Conservation (phyloP, 2,797 vertebrate genomes). For the Pygocentrus nattereri region DNA sequence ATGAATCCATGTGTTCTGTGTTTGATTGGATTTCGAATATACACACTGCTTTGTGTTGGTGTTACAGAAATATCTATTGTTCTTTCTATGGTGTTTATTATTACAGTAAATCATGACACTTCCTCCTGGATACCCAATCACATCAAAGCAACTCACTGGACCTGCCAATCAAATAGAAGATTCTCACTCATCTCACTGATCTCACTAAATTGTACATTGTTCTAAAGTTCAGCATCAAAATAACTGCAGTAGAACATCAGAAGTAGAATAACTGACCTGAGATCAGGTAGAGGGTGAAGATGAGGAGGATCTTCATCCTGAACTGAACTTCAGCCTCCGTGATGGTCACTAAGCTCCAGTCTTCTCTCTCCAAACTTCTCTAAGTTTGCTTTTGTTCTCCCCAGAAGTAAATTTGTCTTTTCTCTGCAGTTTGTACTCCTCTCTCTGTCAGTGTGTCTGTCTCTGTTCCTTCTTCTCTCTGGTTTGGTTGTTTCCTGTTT, state of each 20-base stretch:
- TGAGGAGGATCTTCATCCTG: conserved; percentile 9
- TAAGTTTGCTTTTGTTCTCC: not conserved
- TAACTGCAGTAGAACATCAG: not conserved
- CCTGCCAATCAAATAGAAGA: not conserved
- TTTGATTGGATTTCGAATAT: not conserved
- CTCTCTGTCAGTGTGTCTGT: no score
- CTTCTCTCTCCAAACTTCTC: no score
- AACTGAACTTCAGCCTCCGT: not conserved
- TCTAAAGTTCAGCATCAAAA: not conserved
- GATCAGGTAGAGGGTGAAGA: not conserved
- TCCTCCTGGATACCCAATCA: not conserved
- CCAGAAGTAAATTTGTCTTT: no score
- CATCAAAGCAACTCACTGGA: not conserved
- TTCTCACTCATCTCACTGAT: not conserved
- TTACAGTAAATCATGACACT: not conserved
- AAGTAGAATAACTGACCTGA: not conserved
- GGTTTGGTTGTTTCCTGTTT: no score
- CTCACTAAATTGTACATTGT: no score
- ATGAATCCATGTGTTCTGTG: not conserved
- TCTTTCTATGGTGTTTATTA: not conserved
- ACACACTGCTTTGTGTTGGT: not conserved
- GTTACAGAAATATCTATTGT: conserved; percentile 12
- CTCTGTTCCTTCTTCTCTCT: not conserved
- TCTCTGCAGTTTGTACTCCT: not conserved
- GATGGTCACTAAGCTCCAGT: not conserved